A percentile compares a stretch with the other conserved stretches of the same genome.
Evolutionary conservation across 2,113 vertebrate species (phyloP).

Genomic region (Platycercus adscitus): DNA sequence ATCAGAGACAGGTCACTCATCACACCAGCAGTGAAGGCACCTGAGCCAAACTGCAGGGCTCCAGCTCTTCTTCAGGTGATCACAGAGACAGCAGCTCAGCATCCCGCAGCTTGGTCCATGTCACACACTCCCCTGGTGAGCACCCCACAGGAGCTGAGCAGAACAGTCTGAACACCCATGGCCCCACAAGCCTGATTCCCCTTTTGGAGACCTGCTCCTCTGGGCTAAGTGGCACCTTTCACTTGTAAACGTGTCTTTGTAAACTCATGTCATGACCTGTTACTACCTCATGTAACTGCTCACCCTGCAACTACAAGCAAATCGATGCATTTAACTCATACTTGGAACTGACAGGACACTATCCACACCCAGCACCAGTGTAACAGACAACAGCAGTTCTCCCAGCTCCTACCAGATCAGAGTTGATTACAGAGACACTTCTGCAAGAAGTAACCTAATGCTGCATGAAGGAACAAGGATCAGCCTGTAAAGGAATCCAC

Average conservation of each 20-base stretch:
- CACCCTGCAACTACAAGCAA: neutral
- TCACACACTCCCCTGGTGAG: neutral
- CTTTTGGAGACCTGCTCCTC: neutral
- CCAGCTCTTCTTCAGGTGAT: neutral
- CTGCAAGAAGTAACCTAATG: neutral
- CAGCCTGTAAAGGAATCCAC: neutral
- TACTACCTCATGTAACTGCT: neutral
- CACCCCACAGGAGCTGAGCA: neutral
- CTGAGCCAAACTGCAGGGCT: accelerated
- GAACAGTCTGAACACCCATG: no score
- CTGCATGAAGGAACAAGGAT: neutral
- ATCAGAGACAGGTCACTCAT: neutral
- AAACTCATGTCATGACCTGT: neutral
- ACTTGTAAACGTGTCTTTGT: neutral
- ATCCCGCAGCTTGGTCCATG: neutral
- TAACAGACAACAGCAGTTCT: neutral
- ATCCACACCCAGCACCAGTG: neutral
- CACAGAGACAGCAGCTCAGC: neutral
- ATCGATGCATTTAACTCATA: neutral
- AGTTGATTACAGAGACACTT: neutral
- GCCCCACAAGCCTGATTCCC: neutral
- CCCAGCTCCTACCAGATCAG: neutral
- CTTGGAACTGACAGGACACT: neutral
- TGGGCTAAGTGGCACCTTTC: neutral
- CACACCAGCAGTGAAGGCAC: neutral